Evolutionary conservation across 2,113 vertebrate genomes (phyloP), one percentile per base, ranked within the genome.

Genomic region (Myocastor coypus): DNA sequence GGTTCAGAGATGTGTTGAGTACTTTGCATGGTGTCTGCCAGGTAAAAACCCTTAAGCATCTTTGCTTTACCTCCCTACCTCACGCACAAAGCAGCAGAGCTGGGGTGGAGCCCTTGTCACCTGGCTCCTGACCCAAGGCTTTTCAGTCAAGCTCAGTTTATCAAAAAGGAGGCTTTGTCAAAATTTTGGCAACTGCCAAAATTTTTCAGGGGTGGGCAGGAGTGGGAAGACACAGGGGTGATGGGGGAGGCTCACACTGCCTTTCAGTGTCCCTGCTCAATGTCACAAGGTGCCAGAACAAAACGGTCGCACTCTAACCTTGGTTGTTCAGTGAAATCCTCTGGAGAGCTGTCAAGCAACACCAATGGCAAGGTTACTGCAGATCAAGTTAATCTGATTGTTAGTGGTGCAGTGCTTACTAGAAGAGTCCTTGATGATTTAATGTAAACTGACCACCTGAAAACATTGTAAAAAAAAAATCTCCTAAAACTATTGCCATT

Each of bases 61-160:
- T 96, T 83, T 50, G 32, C n/a, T 80, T 92, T 63, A 42, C 83
- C 42, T 83, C 64, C 24, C 32, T 37, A 5, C 1, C 17, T 42
- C 6, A 40, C 2, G 8, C 37, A 46, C 12, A 20, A 69, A 55
- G 64, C 2, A 42, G 82, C 16, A 46, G 26, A 91, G 4, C 77
- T 78, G 14, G 30, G 40, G 40, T 42, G 34, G 71, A 92, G 73
- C 32, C 82, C 83, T 85, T 3, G 32, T 68, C 84, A 86, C 50
- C 40, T 37, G 24, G 89, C 32, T 85, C 40, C 81, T 6, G 30
- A 28, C 28, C 28, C 40, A 86, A 68, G 28, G 24, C 26, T 90
- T 94, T 78, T 85, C 57, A 94, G 61, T 86, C 92, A 95, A 94
- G 46, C 52, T 81, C 80, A 85, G 34, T 37, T 71, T 92, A 40